Percentiles rank a stretch among this genome's conserved stretches.
Evolutionary conservation across 2,888 invertebrate species (phyloP).

Genomic region (Epirrita christyi): DNA sequence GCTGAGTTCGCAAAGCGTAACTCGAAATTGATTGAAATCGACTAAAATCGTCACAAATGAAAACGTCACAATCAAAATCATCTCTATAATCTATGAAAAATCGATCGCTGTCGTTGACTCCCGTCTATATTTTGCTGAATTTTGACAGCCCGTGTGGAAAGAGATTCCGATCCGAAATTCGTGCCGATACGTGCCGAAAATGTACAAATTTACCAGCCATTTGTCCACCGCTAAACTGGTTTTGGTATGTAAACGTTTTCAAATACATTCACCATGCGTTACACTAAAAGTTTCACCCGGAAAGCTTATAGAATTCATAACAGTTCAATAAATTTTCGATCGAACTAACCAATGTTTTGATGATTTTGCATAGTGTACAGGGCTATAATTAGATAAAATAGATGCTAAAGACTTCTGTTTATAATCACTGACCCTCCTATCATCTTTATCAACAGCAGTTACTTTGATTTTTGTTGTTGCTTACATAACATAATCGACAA

Average conservation of each 20-base stretch:
- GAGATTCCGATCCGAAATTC: slow-evolving; percentile 42
- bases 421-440: slow-evolving; percentile 4
- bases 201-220: slow-evolving; percentile 78
- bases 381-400: slow-evolving; percentile 6
- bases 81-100: neutral
- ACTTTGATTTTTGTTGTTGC: slow-evolving; percentile 64
- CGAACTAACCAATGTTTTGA: slow-evolving; percentile 45
- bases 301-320: neutral
- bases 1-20: neutral
- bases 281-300: neutral
- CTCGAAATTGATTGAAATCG: neutral
- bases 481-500: slow-evolving; percentile 80
- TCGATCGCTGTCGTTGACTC: neutral
- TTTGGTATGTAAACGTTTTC: slow-evolving; percentile 62
- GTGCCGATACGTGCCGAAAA: slow-evolving; percentile 67
- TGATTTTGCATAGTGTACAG: slow-evolving; percentile 23
- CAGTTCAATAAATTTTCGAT: neutral
- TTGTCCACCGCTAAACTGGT: slow-evolving; percentile 71
- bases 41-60: neutral
- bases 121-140: slow-evolving; percentile 55
- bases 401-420: slow-evolving; percentile 8
- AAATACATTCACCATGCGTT: slow-evolving; percentile 1
- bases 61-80: neutral
- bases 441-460: slow-evolving; percentile 42
- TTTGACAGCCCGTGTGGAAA: slow-evolving; percentile 73